Base-by-base conservation (phyloP, 1,140 invertebrate species). In the Brachionus manjavacas region DNA sequence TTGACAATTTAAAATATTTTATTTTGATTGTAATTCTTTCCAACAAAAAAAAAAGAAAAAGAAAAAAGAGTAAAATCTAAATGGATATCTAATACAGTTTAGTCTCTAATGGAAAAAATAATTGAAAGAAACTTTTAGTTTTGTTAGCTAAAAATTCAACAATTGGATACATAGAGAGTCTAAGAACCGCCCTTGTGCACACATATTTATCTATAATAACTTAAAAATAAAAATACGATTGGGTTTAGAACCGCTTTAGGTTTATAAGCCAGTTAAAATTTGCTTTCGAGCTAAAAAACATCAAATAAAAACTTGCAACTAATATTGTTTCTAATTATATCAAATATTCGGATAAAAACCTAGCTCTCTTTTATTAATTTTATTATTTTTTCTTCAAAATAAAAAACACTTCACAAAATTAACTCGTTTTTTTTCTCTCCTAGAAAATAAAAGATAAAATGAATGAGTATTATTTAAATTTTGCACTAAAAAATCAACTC, bases 271-370 rank as follows among this genome's bases (percentile, higher is more conserved):
- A 68, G 14, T 31, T 41, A 72, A 23, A 39, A 41, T 23, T 20
- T 20, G 14, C 16, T 72, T 72, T 72, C 12, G 16, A 39, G 6
- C 20, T 6, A 16, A 39, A 41, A 39, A 39, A 39, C 39, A 72
- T 39, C 68, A 39, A 72, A 72, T 72, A 72, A 72, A 39, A 39
- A 72, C 31, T 72, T 72, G 68, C 68, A 72, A 72, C 39, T 72
- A 41, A 72, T 72, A 72, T 72, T 72, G 68, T 72, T 72, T 72
- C 68, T 72, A 72, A 72, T 72, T 72, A 41, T 72, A 39, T 72
- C 39, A 60, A 60, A 60, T 60, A 60, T 60, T 60, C 52, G 20
- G 52, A 60, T 60, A 60, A 60, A 60, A 60, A 20, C 52, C 20
- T n/a, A 60, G 52, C 16, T 60, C 8, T 60, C 20, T 60, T 60